Evolutionary conservation across 2,113 vertebrate genomes (phyloP), one percentile per base, ranked within the genome.

Genomic region (Xenopus laevis): DNA sequence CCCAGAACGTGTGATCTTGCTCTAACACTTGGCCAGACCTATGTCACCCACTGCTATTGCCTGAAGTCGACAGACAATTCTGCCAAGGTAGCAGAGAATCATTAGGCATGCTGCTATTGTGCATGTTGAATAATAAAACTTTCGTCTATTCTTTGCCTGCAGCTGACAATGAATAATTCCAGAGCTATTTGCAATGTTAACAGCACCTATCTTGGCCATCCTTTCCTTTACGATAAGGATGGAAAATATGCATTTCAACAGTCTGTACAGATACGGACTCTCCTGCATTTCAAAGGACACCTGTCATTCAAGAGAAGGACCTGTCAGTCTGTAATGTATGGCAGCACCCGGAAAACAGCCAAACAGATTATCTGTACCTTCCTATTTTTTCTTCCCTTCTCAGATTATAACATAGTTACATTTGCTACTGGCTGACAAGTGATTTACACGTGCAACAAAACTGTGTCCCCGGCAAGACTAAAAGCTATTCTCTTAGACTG

Each of bases 161-260:
- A 93, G 91, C 93, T 94, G 93, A 98, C 94, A 94, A 98, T 99
- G 96, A 99, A 99, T 99, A 97, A 99, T 98, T 98, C 96, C 78
- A 92, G 92, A 94, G 94, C 96, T 93, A 99, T 99, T 98, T 98
- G 96, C 96, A 99, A 98, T 98, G 96, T 98, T 98, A 99, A 98
- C 97, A 87, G 93, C 92, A 96, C 93, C 95, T 98, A 99, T 99
- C 97, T 97, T 93, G 93, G 93, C 95, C 96, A 99, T 98, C 97
- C 97, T 91, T 93, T 93, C 93, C 94, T 94, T 96, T 93, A 95
- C 82, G 96, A 99, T 99, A 99, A 99, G 96, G 93, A 92, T 87
- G 88, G 87, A 94, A 40, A 98, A 98, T 98, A 96, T 98, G 96
- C 97, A 98, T 98, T 98, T 99, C 96, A 99, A 98, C 96, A 95